phyloP scores from a whole-genome alignment of 2,888 invertebrate genomes.

The Xanthia icteritia region DNA sequence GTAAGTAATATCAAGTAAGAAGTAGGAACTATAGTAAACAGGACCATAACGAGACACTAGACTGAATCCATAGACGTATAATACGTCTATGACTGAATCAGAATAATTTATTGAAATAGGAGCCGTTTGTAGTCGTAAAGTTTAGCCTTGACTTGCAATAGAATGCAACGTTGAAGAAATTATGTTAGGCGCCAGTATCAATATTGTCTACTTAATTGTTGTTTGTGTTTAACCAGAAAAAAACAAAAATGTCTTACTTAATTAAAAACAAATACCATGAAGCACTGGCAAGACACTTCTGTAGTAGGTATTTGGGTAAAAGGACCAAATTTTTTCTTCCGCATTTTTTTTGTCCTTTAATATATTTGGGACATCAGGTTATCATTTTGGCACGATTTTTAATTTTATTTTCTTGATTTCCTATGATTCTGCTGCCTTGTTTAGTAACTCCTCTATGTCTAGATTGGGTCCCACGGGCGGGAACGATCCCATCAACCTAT shows the following conservation, averaged over 20 bases:
- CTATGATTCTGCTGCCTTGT: neutral
- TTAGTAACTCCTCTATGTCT: neutral
- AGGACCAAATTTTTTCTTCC: too few relatives aligned
- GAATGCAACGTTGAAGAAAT: constrained; percentile 34
- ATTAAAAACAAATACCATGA: too few relatives aligned
- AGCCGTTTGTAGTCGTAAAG: constrained; percentile 1
- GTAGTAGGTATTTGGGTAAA: too few relatives aligned
- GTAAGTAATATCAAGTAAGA: neutral
- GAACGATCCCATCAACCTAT: neutral
- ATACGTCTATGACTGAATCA: too few relatives aligned
- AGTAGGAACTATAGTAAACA: constrained; percentile 8
- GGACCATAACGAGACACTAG: neutral
- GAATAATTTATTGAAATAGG: constrained; percentile 36
- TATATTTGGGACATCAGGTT: too few relatives aligned
- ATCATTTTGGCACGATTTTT: neutral
- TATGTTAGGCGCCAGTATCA: constrained; percentile 1
- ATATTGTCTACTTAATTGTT: neutral
- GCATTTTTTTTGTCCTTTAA: neutral
- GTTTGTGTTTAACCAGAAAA: neutral
- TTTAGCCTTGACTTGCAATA: constrained; percentile 38
- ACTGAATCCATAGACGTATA: too few relatives aligned
- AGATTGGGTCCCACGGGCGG: neutral
- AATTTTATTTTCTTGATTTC: neutral
- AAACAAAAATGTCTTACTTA: too few relatives aligned
- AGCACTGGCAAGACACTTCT: too few relatives aligned